Conservation (phyloP, 2,888 invertebrate species). For the Latrodectus hesperus region DNA sequence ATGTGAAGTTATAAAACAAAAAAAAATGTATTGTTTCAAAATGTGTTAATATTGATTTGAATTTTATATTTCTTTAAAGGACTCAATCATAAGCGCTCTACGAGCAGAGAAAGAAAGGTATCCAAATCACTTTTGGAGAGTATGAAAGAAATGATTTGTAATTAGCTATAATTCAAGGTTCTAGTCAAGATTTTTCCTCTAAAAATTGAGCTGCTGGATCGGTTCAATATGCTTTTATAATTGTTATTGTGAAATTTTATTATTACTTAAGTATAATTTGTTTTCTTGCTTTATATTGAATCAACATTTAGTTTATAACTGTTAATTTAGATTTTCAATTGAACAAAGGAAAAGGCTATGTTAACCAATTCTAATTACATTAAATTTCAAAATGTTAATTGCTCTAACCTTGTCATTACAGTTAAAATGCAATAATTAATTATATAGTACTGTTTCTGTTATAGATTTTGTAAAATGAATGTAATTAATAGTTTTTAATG, state of each 20-base stretch:
- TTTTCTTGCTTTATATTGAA: conserved; percentile 21
- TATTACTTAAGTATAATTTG: conserved; percentile 25
- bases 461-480: no score
- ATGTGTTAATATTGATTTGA: neutral
- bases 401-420: no score
- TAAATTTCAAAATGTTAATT: neutral
- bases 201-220: conserved; percentile 47
- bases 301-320: neutral
- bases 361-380: neutral
- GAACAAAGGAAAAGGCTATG: neutral
- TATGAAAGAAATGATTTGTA: conserved; percentile 69
- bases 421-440: no score
- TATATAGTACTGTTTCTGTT: no score
- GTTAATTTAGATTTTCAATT: conserved; percentile 9
- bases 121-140: conserved; percentile 82
- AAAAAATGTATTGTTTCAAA: no score
- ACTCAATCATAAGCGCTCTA: conserved; percentile 83
- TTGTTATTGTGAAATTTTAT: conserved; percentile 20
- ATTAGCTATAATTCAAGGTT: conserved; percentile 27
- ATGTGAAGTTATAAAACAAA: no score
- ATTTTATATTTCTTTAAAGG: conserved; percentile 62
- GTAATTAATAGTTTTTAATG: no score
- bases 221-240: conserved; percentile 36
- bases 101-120: conserved; percentile 85
- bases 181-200: neutral